These are phyloP conservation scores for Acholoe squamosa DNA, from an alignment of 2,888 invertebrate species.

Conservation along the genomic window DNA sequence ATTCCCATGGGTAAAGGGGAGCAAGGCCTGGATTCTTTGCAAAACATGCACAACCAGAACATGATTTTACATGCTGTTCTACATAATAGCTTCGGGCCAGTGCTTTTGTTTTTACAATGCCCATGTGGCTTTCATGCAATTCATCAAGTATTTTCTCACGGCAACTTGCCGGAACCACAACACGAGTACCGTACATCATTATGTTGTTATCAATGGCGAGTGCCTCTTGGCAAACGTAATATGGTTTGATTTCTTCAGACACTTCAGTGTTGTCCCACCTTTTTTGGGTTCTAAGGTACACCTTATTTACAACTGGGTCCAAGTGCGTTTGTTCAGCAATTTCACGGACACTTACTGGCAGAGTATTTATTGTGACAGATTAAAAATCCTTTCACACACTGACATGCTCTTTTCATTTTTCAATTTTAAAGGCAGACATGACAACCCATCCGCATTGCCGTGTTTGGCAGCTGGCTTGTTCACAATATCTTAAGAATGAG, in stretches of 20 bases:
- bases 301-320: background rate
- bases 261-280: background rate
- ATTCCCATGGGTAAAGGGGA: slow-evolving; percentile 74
- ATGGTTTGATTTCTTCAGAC: background rate
- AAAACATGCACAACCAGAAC: slow-evolving; percentile 68
- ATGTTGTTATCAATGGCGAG: slow-evolving; percentile 64
- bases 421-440: too few relatives aligned
- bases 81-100: slow-evolving; percentile 68
- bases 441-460: too few relatives aligned
- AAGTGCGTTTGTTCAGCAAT: background rate
- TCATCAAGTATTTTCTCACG: too few relatives aligned
- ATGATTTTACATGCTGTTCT: slow-evolving; percentile 62
- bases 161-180: too few relatives aligned
- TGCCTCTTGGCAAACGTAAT: slow-evolving; percentile 54
- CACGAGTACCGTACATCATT: too few relatives aligned
- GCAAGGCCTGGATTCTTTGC: slow-evolving; percentile 67
- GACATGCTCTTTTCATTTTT: too few relatives aligned
- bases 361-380: background rate
- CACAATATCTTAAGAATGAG: background rate
- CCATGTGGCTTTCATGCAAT: too few relatives aligned
- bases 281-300: background rate
- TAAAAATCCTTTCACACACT: too few relatives aligned
- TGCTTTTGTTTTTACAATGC: too few relatives aligned
- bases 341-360: background rate
- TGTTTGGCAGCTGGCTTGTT: too few relatives aligned